Conservation (phyloP, 2,113 vertebrate species). For the Brienomyrus brachyistius region DNA sequence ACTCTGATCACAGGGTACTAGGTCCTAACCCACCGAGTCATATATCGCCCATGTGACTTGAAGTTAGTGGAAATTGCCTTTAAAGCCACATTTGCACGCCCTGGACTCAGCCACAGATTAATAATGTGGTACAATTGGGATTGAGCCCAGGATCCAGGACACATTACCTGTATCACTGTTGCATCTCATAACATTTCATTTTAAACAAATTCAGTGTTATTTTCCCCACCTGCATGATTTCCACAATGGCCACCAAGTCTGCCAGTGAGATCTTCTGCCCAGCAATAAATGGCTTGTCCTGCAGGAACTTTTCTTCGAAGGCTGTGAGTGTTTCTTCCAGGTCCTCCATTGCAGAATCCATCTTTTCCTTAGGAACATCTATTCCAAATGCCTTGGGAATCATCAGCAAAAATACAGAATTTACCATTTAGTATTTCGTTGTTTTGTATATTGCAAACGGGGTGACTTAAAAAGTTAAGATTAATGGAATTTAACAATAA, state of each 20-base stretch:
- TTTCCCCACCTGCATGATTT: conserved; percentile 72
- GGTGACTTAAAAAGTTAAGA: neutral
- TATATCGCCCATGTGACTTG: too few relatives aligned
- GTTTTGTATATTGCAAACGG: neutral
- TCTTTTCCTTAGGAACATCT: conserved; percentile 51
- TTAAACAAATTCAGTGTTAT: neutral
- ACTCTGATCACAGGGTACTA: too few relatives aligned
- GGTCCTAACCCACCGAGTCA: too few relatives aligned
- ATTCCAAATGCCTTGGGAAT: conserved; percentile 57
- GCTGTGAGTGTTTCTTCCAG: conserved; percentile 55
- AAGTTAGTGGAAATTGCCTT: neutral
- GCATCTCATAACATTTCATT: neutral
- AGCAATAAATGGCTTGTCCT: conserved; percentile 63
- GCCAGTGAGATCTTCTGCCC: conserved; percentile 70
- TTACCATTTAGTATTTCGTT: neutral
- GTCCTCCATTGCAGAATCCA: conserved; percentile 62
- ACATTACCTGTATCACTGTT: neutral
- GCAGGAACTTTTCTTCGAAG: conserved; percentile 69
- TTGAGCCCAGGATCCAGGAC: neutral
- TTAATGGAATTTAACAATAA: neutral
- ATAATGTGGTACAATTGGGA: neutral
- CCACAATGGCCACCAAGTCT: conserved; percentile 73
- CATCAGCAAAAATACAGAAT: conserved; percentile 52
- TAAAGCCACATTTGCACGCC: neutral
- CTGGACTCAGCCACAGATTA: neutral